These are phyloP conservation scores for Drosophila tropicalis DNA, from an alignment of 1,140 invertebrate genomes.

Conservation along the genomic window DNA sequence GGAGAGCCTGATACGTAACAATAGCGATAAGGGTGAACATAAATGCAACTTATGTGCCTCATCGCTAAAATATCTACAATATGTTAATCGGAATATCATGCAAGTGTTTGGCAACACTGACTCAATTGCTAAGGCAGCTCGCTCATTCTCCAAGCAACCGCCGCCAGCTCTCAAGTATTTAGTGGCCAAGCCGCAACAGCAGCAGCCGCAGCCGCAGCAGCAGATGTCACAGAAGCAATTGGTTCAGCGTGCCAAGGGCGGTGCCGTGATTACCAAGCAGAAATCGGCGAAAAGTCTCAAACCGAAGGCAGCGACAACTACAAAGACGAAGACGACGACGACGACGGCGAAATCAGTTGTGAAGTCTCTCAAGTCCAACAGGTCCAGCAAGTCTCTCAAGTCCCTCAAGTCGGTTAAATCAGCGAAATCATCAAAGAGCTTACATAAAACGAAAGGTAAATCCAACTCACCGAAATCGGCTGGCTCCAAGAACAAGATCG, in stretches of 20 bases:
- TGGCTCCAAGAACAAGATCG: conserved; percentile 16
- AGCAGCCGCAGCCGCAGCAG: background rate
- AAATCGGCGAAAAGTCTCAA: conserved; percentile 42
- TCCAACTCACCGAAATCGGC: background rate
- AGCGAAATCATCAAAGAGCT: conserved; percentile 40
- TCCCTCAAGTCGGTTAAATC: conserved; percentile 36
- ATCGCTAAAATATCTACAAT: conserved; percentile 72
- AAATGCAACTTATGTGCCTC: conserved; percentile 69
- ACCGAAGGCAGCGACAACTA: conserved; percentile 13
- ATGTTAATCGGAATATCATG: conserved; percentile 74
- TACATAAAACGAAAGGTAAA: conserved; percentile 30
- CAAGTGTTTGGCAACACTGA: conserved; percentile 73
- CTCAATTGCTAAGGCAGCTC: conserved; percentile 62
- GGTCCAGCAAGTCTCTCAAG: conserved; percentile 46
- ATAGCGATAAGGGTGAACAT: conserved; percentile 42
- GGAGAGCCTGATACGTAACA: conserved; percentile 76
- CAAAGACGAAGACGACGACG: conserved; percentile 11
- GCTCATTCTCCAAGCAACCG: conserved; percentile 48
- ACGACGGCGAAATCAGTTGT: conserved; percentile 5
- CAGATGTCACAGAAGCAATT: conserved; percentile 2
- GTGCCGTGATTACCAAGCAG: conserved; percentile 23
- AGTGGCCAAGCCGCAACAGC: conserved; percentile 30
- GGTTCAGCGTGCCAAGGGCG: conserved; percentile 32
- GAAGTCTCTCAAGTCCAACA: conserved; percentile 33
- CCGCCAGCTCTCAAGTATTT: conserved; percentile 60